Evolutionary conservation across 2,888 invertebrate species (phyloP).

Genomic region (Philereme vetulata): DNA sequence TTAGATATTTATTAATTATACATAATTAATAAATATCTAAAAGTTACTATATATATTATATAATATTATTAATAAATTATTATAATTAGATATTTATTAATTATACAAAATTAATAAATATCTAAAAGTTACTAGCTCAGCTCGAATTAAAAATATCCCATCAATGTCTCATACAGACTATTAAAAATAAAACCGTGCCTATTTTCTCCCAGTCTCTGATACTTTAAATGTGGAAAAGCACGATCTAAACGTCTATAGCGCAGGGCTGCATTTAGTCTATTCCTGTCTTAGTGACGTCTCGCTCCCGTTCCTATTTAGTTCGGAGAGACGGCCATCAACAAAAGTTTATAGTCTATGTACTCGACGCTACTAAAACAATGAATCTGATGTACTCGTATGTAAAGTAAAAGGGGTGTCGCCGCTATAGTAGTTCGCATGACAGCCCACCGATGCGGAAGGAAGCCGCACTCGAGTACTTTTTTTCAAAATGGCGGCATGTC

Average conservation of each 20-base stretch:
- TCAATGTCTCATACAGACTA: slow-evolving; percentile 1
- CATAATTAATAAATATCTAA: too few species aligned
- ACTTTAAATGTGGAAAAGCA: slow-evolving; percentile 22
- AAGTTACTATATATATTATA: too few species aligned
- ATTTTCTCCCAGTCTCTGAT: slow-evolving; percentile 13
- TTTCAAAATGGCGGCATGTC: slow-evolving; percentile 82
- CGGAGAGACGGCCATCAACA: slow-evolving; percentile 65
- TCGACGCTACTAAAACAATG: slow-evolving; percentile 76
- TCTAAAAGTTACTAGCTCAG: too few species aligned
- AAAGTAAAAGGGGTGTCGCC: slow-evolving; percentile 78
- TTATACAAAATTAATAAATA: too few species aligned
- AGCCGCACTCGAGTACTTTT: slow-evolving; percentile 77
- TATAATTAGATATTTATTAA: too few species aligned
- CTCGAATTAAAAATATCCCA: neutral
- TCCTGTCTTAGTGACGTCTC: slow-evolving; percentile 47
- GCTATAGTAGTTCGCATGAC: slow-evolving; percentile 78
- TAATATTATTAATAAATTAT: too few species aligned
- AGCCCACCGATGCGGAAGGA: slow-evolving; percentile 79
- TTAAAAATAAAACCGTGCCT: slow-evolving; percentile 13
- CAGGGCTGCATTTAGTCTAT: slow-evolving; percentile 49
- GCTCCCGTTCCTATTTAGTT: slow-evolving; percentile 56
- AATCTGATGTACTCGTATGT: slow-evolving; percentile 71
- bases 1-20: too few species aligned
- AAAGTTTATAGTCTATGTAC: slow-evolving; percentile 76
- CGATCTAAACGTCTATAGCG: slow-evolving; percentile 41